Evolutionary conservation across 2,113 vertebrate genomes (phyloP), one percentile per base, ranked within the genome.

Genomic region (Heteronetta atricapilla): DNA sequence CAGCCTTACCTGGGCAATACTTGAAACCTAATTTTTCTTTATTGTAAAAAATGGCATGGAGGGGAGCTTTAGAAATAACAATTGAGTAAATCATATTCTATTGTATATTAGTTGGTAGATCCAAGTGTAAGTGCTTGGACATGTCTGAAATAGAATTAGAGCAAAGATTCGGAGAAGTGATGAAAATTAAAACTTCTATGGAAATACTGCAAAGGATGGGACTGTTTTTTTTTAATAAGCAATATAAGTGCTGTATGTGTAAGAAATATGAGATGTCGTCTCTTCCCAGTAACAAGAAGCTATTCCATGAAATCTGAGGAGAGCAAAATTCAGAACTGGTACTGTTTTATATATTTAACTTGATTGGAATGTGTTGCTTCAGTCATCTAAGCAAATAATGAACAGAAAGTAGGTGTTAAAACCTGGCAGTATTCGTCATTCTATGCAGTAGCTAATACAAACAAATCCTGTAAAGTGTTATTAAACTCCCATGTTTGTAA

Each of bases 211-310:
- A 17, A 42, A 42, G 31, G 72, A 25, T n/a, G 40, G 23, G 38
- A 59, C 36, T 77, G 12, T 31, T 88, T 92, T 22, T 22, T 67
- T 91, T 14, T 67, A 36, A 50, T 60, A 48, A 75, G n/a, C 26
- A 67, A 0, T 56, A 0, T 7, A 50, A 67, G 15, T 82, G 46
- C 59, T 81, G 7, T 34, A 22, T 78, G 2, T 38, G 3, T 85
- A 66, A 64, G 67, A 23, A 72, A 28, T 64, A 31, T 31, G 56
- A 52, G 42, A 21, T 13, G 18, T 62, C 70, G 16, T 48, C 29
- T 38, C 7, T 64, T 75, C 8, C 13, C 64, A 42, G 53, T 58
- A 79, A 18, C 12, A 78, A 46, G 38, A 75, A 33, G 5, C 13
- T 66, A 50, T 63, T 84, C 38, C 29, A 52, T 89, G 84, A 92